Evolutionary conservation across 2,797 vertebrate species (phyloP), one percentile per base, ranked within the genome.

Genomic region (Poeciliopsis presidionis): DNA sequence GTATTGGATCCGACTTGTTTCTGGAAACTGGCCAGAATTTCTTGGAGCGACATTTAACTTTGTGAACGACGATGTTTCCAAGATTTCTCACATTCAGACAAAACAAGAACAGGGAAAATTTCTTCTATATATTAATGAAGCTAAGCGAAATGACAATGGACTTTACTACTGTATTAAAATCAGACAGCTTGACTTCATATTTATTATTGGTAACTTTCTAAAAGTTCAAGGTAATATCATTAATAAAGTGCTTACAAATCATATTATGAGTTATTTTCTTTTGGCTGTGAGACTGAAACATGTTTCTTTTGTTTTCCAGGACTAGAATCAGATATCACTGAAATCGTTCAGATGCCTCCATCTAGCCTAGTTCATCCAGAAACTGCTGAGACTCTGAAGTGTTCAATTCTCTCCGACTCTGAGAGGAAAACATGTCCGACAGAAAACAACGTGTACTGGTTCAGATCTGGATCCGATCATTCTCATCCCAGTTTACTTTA

Each of bases 1-100:
- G 0, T 77, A 67, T 55, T 91, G 88, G 88, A 77, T 90, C 47
- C 83, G 79, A 12, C 3, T 81, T 8, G 78, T 88, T 77, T 39
- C 87, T 84, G 83, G 80, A 84, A 81, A 65, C 1, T 7, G 30
- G 2, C 79, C 74, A 43, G 83, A 88, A 76, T 0, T 53, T 28
- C 75, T 91, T 11, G 86, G 81, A 72, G 74, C 11, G 78, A 78
- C 78, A 16, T 7, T 0, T 6, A 0, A 0, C 18, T 82, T 74
- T 74, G 8, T 84, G 22, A 12, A 12, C 55, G 53, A 55, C 5
- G 0, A 0, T 0, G 30, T 73, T 0, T 46, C 51, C 4, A 7
- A 25, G 1, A 67, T 1, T 45, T 11, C 59, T 75, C 57, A 11
- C 2, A 72, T 83, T 9, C 57, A n/a, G 67, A 2, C 36, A 39